Base-by-base conservation (phyloP, 2,113 vertebrate species). In the Phainopepla nitens region DNA sequence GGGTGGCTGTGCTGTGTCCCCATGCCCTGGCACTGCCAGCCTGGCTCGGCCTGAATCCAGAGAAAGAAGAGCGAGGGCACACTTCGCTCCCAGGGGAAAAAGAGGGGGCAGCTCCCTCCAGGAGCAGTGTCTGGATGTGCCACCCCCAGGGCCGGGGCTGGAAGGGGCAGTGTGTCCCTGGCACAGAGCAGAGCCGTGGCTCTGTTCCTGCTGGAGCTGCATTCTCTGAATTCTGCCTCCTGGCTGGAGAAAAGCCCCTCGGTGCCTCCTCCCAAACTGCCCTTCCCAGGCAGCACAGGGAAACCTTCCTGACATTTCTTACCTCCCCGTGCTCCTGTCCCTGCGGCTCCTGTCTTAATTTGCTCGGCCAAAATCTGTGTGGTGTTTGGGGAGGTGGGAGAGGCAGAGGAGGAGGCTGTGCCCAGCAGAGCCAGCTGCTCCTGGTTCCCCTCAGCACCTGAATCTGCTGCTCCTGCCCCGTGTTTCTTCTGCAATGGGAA, bases 401-500 rank as follows among this genome's bases (percentile, higher is more conserved):
- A 62, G 70, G 47, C 10, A 5, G 15, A 4, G 56, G 7, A 47
- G 54, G 45, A 29, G 21, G 28, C 4, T 50, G 78, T 53, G 68
- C 33, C 39, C 62, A 35, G n/a, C 54, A 62, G 45, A 45, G 6
- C 33, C 49, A 39, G 44, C 5, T 13, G 16, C 1, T 70, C 10
- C 1, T 27, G 75, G 41, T 10, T 58, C 25, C 28, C 16, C 45
- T 25, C 62, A 5, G 62, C 24, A 4, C 54, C 15, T 2, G 21
- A 7, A 4, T 20, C 1, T 11, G 45, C 45, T 56, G 44, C 68
- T 53, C 45, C 77, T 60, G 64, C 19, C 53, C 50, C 4, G 1
- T 0, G 0, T 27, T 27, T 68, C 33, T 22, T 0, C 33, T 31
- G 39, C 58, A 4, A 0, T 5, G 47, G 21, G 13, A 7, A 22